Evolutionary conservation across 2,888 invertebrate genomes (phyloP), one percentile per base, ranked within the genome.

Genomic region (Iphiclides podalirius): DNA sequence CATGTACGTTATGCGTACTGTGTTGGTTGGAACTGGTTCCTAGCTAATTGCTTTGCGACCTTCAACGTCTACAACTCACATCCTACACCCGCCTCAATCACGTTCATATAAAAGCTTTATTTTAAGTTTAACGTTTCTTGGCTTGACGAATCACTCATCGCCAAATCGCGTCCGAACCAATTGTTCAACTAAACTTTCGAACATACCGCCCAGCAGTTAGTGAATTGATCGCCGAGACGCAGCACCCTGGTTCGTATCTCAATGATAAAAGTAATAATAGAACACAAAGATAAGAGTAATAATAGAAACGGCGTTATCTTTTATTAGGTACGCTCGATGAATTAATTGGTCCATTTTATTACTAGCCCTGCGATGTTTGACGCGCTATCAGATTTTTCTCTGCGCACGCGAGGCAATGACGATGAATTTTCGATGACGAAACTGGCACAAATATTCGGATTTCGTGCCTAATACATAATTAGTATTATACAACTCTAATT

Each of bases 51-150:
- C 67, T 64, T 57, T 20, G 55, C 67, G 71, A 63, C 75, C 75
- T 80, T 75, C 76, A 66, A 71, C 70, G 75, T 72, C 76, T 72
- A 76, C 72, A 60, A 73, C 79, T 79, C 67, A 67, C 79, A 72
- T 75, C 80, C 78, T 70, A 80, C 78, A 70, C 71, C 58, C 54
- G 58, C 4, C 40, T 35, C 47, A 2, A 17, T 23, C 33, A 34
- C 33, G 16, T 33, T 46, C 39, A 39, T 38, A n/a, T n/a, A 20
- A 39, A 39, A 11, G n/a, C 12, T 34, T 34, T 13, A 13, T 16
- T n/a, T n/a, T n/a, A n/a, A n/a, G n/a, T n/a, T n/a, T n/a, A n/a
- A n/a, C n/a, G n/a, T n/a, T n/a, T n/a, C n/a, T n/a, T n/a, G n/a
- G n/a, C n/a, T n/a, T n/a, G n/a, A n/a, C n/a, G n/a, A n/a, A n/a